Percentiles rank a stretch among this genome's conserved stretches.
phyloP scores from a whole-genome alignment of 2,888 invertebrate species.

The Brachyptera putata region DNA sequence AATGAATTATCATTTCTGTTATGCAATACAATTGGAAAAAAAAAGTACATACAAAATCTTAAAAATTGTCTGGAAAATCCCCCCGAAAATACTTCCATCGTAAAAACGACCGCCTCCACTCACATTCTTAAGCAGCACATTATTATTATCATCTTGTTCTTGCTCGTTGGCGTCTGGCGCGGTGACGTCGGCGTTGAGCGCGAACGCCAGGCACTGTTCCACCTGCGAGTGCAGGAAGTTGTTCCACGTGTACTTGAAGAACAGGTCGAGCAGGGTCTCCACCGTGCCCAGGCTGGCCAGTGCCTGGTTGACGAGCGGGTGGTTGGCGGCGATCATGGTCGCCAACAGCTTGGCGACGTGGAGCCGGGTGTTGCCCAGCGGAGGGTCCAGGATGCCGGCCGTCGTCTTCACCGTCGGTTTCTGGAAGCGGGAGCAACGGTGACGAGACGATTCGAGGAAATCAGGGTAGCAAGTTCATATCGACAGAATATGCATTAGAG shows the following conservation, averaged over 20 bases:
- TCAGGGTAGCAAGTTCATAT: too few relatives aligned
- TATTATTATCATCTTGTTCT: conserved; percentile 30
- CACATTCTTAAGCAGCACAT: conserved; percentile 41
- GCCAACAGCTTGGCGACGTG: conserved; percentile 77
- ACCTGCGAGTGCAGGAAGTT: conserved; percentile 94
- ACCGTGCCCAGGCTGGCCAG: conserved; percentile 54
- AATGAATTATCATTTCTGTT: too few relatives aligned
- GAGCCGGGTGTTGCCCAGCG: conserved; percentile 74
- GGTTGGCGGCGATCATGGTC: conserved; percentile 68
- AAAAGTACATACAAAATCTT: too few relatives aligned
- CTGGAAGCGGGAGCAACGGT: conserved; percentile 42
- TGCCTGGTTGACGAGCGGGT: conserved; percentile 65
- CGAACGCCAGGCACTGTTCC: conserved; percentile 69
- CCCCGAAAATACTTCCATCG: too few relatives aligned
- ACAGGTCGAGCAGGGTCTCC: conserved; percentile 63
- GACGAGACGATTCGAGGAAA: too few relatives aligned
- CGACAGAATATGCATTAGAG: too few relatives aligned
- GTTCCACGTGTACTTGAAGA: conserved; percentile 88
- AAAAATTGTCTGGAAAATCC: too few relatives aligned
- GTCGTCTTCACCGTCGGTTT: conserved; percentile 65
- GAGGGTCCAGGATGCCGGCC: conserved; percentile 65
- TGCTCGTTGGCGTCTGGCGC: conserved; percentile 40
- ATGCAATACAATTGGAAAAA: too few relatives aligned
- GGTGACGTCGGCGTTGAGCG: conserved; percentile 50
- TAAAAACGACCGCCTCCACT: conserved; percentile 35